Evolutionary conservation across 2,113 vertebrate species (phyloP).

Genomic region (Syngnathus floridae): DNA sequence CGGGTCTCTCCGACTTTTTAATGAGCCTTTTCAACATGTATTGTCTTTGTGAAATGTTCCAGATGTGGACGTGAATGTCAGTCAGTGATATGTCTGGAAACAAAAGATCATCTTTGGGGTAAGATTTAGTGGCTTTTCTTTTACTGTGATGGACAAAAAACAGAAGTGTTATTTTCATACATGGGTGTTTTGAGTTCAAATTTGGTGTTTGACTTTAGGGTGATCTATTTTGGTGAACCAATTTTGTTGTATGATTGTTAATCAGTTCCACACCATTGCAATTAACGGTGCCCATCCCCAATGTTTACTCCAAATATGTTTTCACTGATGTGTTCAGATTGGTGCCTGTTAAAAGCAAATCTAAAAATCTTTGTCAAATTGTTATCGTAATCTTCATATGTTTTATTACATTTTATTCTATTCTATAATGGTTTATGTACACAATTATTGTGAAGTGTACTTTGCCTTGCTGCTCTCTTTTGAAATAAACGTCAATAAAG

Average conservation of each 20-base stretch:
- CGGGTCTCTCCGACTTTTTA: not conserved
- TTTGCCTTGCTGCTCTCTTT: conserved; percentile 28
- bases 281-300: not conserved
- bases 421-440: not conserved
- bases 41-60: not conserved
- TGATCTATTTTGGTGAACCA: too few species aligned
- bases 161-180: not conserved
- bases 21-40: not conserved
- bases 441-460: not conserved
- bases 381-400: not conserved
- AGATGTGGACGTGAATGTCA: not conserved
- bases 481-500: conserved; percentile 39
- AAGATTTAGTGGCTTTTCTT: not conserved
- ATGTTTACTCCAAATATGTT: not conserved
- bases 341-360: not conserved
- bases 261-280: not conserved
- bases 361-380: not conserved
- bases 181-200: not conserved
- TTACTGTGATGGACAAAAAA: not conserved
- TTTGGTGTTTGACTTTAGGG: not conserved
- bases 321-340: not conserved
- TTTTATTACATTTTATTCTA: not conserved
- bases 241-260: not conserved
- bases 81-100: not conserved
- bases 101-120: not conserved